phyloP scores from a whole-genome alignment of 1,140 invertebrate genomes.

The Drosophila kikkawai region DNA sequence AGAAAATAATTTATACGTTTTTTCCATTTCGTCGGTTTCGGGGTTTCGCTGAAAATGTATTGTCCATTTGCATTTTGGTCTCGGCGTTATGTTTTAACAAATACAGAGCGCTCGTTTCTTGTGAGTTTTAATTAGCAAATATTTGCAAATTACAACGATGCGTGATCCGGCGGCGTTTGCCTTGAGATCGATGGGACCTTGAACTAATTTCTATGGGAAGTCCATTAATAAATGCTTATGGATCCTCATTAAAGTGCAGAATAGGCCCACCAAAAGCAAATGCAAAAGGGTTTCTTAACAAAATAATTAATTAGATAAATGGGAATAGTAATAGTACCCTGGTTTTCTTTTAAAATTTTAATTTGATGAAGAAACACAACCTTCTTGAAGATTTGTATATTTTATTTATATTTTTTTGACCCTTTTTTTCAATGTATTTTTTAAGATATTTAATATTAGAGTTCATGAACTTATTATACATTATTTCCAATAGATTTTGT shows the following conservation, averaged over 20 bases:
- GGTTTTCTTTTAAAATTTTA: not conserved
- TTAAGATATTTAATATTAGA: not conserved
- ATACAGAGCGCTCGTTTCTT: conserved; percentile 24
- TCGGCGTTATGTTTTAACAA: conserved; percentile 15
- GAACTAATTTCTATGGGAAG: conserved; percentile 56
- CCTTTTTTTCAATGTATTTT: not conserved
- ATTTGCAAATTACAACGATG: conserved; percentile 71
- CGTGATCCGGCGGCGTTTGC: conserved; percentile 36
- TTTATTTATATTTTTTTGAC: not conserved
- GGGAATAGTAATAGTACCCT: not conserved
- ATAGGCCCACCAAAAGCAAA: not conserved
- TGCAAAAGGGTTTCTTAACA: not conserved
- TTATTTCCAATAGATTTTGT: not conserved
- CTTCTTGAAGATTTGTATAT: not conserved
- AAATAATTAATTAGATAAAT: not conserved
- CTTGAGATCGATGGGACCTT: conserved; percentile 62
- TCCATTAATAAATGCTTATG: conserved; percentile 20
- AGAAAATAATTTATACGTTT: conserved; percentile 73
- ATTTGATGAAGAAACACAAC: not conserved
- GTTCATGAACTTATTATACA: not conserved
- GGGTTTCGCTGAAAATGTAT: conserved; percentile 25
- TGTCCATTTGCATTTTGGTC: conserved; percentile 37
- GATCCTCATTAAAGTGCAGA: conserved; percentile 13
- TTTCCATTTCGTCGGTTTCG: conserved; percentile 47
- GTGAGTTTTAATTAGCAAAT: conserved; percentile 75